These are phyloP conservation scores for Tuberolachnus salignus DNA, from an alignment of 2,888 invertebrate genomes.

Conservation along the genomic window DNA sequence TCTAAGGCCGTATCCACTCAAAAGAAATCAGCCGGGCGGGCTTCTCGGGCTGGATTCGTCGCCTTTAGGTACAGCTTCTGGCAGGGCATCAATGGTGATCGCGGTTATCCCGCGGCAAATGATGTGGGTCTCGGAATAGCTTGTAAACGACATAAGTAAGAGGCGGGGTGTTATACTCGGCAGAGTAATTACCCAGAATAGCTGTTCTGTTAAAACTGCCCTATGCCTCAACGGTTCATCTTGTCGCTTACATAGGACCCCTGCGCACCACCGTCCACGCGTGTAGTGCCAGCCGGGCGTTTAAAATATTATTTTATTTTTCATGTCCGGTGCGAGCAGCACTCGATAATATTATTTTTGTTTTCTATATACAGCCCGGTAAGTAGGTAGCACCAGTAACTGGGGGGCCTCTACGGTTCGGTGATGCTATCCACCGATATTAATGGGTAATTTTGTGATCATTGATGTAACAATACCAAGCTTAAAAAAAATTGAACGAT, in stretches of 20 bases:
- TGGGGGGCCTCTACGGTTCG: too few species aligned
- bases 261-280: not conserved
- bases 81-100: constrained; percentile 20
- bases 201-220: constrained; percentile 71
- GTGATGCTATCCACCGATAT: too few species aligned
- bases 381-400: too few species aligned
- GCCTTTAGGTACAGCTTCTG: constrained; percentile 60
- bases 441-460: too few species aligned
- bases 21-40: constrained; percentile 66
- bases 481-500: too few species aligned
- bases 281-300: not conserved
- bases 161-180: constrained; percentile 70
- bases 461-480: too few species aligned
- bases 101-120: constrained; percentile 59
- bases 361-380: too few species aligned
- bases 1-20: constrained; percentile 71
- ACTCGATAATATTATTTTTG: too few species aligned
- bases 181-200: constrained; percentile 70
- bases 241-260: constrained; percentile 61
- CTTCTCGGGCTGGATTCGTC: constrained; percentile 63
- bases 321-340: too few species aligned
- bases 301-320: too few species aligned
- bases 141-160: constrained; percentile 70
- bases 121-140: constrained; percentile 69
- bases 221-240: constrained; percentile 63